phyloP scores from a whole-genome alignment of 2,888 invertebrate species.

The Drosophila neoperkinsi region DNA sequence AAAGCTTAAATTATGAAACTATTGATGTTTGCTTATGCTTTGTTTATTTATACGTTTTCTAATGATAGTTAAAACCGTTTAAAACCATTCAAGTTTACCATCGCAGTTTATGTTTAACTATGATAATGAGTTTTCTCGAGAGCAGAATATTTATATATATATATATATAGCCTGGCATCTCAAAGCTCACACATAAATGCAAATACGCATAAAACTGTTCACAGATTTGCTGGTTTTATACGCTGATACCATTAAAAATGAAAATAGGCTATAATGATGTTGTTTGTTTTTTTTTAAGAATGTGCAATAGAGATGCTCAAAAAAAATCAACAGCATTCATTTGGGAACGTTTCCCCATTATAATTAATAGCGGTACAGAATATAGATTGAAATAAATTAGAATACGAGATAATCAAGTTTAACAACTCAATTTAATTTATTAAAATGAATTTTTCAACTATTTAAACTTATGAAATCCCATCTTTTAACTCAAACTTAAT shows the following conservation, averaged over 20 bases:
- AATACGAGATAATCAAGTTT: background rate
- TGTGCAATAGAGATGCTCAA: too few relatives aligned
- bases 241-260: background rate
- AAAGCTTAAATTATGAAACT: background rate
- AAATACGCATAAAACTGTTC: slow-evolving; percentile 25
- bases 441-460: background rate
- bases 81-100: background rate
- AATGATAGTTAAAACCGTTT: too few relatives aligned
- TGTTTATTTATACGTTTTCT: background rate
- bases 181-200: slow-evolving; percentile 36
- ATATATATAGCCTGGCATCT: background rate
- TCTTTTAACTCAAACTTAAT: background rate
- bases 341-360: too few relatives aligned
- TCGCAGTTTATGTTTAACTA: background rate
- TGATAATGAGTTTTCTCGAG: slow-evolving; percentile 6
- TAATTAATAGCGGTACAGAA: too few relatives aligned
- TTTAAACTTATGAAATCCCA: too few relatives aligned
- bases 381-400: too few relatives aligned
- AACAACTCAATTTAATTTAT: background rate
- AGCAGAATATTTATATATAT: background rate
- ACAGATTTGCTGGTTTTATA: slow-evolving; percentile 31
- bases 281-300: too few relatives aligned
- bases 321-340: too few relatives aligned
- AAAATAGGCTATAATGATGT: background rate
- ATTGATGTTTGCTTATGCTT: background rate